phyloP scores from a whole-genome alignment of 2,888 invertebrate genomes.

The Eupithecia dodoneata region DNA sequence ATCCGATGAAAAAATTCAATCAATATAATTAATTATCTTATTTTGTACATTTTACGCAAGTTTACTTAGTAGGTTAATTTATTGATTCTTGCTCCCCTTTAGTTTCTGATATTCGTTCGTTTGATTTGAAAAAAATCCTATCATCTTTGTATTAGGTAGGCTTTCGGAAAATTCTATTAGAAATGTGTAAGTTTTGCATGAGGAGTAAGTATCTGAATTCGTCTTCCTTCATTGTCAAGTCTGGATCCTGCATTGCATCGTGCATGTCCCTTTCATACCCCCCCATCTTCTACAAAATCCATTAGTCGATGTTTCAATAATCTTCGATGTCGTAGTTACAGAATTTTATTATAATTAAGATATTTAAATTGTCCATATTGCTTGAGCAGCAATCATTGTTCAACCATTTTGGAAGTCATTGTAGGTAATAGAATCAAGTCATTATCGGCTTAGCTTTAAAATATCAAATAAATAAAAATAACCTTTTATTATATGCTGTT shows the following conservation, averaged over 20 bases:
- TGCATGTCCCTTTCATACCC: constrained; percentile 68
- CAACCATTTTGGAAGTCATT: constrained; percentile 48
- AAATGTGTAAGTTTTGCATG: constrained; percentile 50
- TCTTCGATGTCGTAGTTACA: constrained; percentile 54
- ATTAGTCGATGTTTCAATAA: constrained; percentile 57
- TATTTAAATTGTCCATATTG: constrained; percentile 41
- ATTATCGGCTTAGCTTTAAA: constrained; percentile 58
- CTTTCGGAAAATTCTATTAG: constrained; percentile 48
- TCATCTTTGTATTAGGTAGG: constrained; percentile 50
- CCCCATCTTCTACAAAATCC: constrained; percentile 54
- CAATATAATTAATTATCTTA: neutral
- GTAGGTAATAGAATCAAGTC: constrained; percentile 51
- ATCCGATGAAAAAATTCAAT: neutral
- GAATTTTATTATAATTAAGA: constrained; percentile 26
- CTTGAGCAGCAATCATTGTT: constrained; percentile 53
- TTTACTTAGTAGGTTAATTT: constrained; percentile 55
- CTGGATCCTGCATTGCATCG: constrained; percentile 61
- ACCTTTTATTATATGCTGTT: neutral
- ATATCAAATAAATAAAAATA: neutral
- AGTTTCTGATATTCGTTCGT: constrained; percentile 15
- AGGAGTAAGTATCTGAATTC: constrained; percentile 55
- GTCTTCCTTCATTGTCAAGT: constrained; percentile 61
- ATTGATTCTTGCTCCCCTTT: constrained; percentile 61
- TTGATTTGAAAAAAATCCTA: constrained; percentile 60
- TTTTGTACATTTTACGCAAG: constrained; percentile 15